Evolutionary conservation across 2,888 invertebrate species (phyloP).

Genomic region (Microchrysa polita): DNA sequence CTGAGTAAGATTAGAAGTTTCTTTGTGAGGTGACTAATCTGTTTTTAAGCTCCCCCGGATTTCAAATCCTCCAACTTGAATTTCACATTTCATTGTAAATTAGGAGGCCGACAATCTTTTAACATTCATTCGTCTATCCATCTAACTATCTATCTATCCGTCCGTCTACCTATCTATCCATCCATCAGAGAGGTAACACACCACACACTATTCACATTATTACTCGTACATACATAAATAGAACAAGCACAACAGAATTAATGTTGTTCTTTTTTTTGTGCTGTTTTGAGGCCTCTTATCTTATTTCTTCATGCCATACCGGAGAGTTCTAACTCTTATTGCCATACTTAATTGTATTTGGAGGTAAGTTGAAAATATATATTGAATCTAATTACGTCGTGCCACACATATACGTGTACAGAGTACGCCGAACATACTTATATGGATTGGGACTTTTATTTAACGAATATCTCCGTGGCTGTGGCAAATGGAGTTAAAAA

Average conservation of each 20-base stretch:
- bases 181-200: constrained; percentile 8
- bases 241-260: constrained; percentile 17
- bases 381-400: constrained; percentile 42
- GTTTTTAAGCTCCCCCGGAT: constrained; percentile 39
- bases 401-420: constrained; percentile 20
- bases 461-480: not conserved
- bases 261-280: constrained; percentile 31
- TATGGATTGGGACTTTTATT: not conserved
- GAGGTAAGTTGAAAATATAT: constrained; percentile 22
- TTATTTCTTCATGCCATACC: constrained; percentile 11
- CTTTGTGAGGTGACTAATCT: constrained; percentile 42
- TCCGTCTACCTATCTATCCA: constrained; percentile 15
- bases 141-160: constrained; percentile 14
- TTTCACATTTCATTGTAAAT: constrained; percentile 36
- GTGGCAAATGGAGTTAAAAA: too few species aligned
- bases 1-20: constrained; percentile 34
- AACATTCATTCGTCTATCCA: constrained; percentile 30
- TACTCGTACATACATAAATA: constrained; percentile 24
- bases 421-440: too few species aligned
- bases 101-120: constrained; percentile 18
- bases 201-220: constrained; percentile 22
- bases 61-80: constrained; percentile 31
- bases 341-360: constrained; percentile 39
- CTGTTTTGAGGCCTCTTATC: too few species aligned
- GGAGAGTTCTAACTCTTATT: constrained; percentile 26